Conservation (phyloP, 2,797 vertebrate genomes). For the Anguilla marmorata region DNA sequence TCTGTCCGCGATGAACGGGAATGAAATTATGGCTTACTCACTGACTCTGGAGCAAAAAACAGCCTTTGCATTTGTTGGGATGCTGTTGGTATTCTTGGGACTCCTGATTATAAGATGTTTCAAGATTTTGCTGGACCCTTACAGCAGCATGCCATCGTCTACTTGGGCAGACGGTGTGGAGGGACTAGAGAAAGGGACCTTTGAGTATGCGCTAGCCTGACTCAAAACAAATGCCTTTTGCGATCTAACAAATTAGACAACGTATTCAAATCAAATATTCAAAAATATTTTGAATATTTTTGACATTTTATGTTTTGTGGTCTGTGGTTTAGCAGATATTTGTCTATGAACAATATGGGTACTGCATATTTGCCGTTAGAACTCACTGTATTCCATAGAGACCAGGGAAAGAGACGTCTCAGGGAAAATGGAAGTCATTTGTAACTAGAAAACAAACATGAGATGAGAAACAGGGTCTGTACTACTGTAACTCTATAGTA, state of each 20-base stretch:
- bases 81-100: constrained; percentile 92
- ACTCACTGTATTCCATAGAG: neutral
- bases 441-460: neutral
- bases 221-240: constrained; percentile 38
- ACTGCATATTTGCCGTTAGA: neutral
- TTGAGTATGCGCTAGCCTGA: constrained; percentile 94
- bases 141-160: constrained; percentile 97
- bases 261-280: neutral
- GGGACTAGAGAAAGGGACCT: constrained; percentile 93
- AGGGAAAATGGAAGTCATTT: constrained; percentile 37
- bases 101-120: constrained; percentile 95
- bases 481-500: neutral
- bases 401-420: constrained; percentile 22
- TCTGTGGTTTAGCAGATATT: neutral
- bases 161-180: constrained; percentile 95
- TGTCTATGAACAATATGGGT: constrained; percentile 8
- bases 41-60: constrained; percentile 96
- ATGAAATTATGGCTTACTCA: constrained; percentile 82
- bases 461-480: neutral
- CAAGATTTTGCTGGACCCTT: constrained; percentile 92
- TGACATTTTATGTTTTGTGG: neutral
- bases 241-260: neutral
- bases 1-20: constrained; percentile 86
- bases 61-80: constrained; percentile 92
- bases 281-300: neutral